Evolutionary conservation across 2,113 vertebrate species (phyloP), one percentile per base, ranked within the genome.

Genomic region (Barbus barbus): DNA sequence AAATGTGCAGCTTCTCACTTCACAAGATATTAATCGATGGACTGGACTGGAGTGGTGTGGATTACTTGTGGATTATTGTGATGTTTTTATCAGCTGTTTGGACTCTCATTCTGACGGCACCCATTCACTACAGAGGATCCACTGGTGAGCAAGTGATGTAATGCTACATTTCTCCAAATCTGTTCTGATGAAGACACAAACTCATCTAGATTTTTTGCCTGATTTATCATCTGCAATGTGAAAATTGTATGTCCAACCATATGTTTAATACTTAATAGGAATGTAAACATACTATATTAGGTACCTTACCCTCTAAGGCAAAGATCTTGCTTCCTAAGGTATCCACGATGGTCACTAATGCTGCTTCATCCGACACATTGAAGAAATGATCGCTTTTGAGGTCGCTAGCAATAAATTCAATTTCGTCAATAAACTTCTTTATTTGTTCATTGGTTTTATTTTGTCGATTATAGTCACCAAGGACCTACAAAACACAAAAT

Each of bases 301-400:
- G 24, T 41, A 8, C 26, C 82, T 69, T 94, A 99, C 98, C 98
- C 95, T 99, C 98, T 77, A 99, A 90, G 12, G 98, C 97, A 92
- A 99, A 98, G 90, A 99, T 99, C 92, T 95, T 95, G 88, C 95
- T 97, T 88, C 96, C 97, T 53, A 99, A 92, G 8, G 96, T 93
- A 80, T 98, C 97, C 12, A 96, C 97, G 69, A 99, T 98, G 78
- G 89, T 97, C 86, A 96, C 46, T 86, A 99, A 90, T 3, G 96
- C 97, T 84, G 95, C 73, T 92, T 99, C 98, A 86, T 99, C 97
- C 0, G 97, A 96, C 87, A 99, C 97, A 14, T 99, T 98, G 94
- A 99, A 99, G 94, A 99, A 99, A 90, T 99, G 98, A 41, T 98
- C 96, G 14, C 93, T 94, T 14, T 93, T 91, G 7, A 95, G 96